These are phyloP conservation scores for Anguilla japonica DNA, from an alignment of 2,113 vertebrate genomes.

Conservation along the genomic window DNA sequence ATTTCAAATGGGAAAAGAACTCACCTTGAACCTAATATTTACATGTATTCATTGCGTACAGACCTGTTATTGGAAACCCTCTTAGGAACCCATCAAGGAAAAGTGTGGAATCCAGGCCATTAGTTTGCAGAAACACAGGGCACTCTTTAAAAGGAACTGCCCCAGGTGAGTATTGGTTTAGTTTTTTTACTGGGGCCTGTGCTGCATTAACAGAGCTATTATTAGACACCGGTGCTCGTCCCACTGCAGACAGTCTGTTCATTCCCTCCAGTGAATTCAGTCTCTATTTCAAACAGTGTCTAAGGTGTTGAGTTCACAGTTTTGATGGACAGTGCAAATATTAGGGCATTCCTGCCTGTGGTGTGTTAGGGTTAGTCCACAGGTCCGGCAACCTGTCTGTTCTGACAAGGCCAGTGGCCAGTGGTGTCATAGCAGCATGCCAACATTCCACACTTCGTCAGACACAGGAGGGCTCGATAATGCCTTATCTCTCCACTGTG, in stretches of 20 bases:
- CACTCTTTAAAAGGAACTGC: background rate
- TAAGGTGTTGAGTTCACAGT: conserved; percentile 48
- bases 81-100: background rate
- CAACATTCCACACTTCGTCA: conserved; percentile 43
- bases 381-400: conserved; percentile 56
- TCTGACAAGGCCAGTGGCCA: conserved; percentile 55
- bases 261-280: conserved; percentile 34
- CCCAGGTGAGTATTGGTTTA: background rate
- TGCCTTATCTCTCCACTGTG: background rate
- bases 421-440: conserved; percentile 37
- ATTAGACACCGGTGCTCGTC: background rate
- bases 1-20: background rate
- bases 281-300: conserved; percentile 45
- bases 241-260: background rate
- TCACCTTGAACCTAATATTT: background rate
- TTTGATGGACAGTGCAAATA: conserved; percentile 66
- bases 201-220: background rate
- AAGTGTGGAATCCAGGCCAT: background rate
- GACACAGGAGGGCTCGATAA: conserved; percentile 5
- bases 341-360: conserved; percentile 65
- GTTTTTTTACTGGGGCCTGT: background rate
- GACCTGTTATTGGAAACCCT: background rate
- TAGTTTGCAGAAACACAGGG: background rate
- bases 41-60: background rate
- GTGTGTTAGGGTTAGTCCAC: conserved; percentile 31